phyloP scores from a whole-genome alignment of 2,113 vertebrate species.

The Anhinga anhinga region DNA sequence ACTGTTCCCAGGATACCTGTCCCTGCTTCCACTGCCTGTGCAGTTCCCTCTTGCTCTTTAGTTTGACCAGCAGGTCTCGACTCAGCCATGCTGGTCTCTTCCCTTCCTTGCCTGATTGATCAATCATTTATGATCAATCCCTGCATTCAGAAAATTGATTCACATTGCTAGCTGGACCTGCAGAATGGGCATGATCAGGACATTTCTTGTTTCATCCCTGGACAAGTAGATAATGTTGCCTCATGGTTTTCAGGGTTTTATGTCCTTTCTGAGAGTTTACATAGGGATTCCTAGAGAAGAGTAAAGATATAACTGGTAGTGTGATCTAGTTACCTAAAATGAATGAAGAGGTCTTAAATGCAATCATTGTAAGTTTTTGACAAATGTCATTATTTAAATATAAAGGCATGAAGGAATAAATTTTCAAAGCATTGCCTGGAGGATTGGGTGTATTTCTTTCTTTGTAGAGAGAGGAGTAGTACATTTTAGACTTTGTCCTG shows the following conservation, averaged over 20 bases:
- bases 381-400: constrained; percentile 30
- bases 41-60: too few relatives aligned
- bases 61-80: too few relatives aligned
- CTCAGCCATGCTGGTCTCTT: too few relatives aligned
- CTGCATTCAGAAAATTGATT: background rate
- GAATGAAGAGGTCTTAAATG: background rate
- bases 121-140: background rate
- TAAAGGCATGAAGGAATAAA: background rate
- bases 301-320: background rate
- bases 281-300: background rate
- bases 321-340: background rate
- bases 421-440: constrained; percentile 40
- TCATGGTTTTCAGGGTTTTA: background rate
- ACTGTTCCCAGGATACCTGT: too few relatives aligned
- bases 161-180: background rate
- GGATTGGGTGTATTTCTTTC: background rate
- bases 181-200: background rate
- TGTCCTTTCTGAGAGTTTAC: background rate
- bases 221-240: background rate
- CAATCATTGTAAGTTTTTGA: background rate
- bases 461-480: background rate
- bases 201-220: background rate
- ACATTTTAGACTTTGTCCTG: background rate
- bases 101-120: too few relatives aligned
- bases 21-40: too few relatives aligned